These are phyloP conservation scores for Dicrurus megarhynchus DNA, from an alignment of 2,113 vertebrate genomes.

Conservation along the genomic window DNA sequence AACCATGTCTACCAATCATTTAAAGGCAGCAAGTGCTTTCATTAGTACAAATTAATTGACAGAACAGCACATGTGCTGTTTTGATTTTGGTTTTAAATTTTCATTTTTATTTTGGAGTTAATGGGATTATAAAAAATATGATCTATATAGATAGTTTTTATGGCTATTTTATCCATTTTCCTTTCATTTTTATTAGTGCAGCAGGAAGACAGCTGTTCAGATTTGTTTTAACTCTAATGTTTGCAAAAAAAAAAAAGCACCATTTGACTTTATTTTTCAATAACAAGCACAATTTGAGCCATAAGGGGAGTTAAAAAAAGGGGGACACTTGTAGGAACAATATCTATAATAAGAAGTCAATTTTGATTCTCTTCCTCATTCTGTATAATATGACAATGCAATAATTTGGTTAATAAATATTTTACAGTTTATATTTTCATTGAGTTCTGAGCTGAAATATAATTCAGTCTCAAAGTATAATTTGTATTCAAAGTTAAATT, in stretches of 20 bases:
- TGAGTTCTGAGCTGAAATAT: not conserved
- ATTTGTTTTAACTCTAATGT: not conserved
- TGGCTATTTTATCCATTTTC: not conserved
- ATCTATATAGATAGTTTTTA: not conserved
- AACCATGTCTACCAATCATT: not conserved
- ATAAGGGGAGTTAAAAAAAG: not conserved
- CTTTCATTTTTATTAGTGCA: not conserved
- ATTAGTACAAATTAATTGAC: not conserved
- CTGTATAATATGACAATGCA: not conserved
- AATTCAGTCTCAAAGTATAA: not conserved
- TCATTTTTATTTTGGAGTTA: not conserved
- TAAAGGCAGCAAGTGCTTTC: not conserved
- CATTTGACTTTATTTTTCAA: not conserved
- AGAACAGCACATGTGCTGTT: not conserved
- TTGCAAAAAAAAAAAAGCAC: not conserved
- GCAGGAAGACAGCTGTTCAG: not conserved
- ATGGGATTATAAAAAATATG: not conserved
- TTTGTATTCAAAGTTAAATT: not conserved
- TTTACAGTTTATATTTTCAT: constrained; percentile 1
- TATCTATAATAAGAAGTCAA: not conserved
- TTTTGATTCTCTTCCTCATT: not conserved
- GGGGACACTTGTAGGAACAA: not conserved
- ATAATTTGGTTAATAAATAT: not conserved
- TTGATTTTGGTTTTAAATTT: not conserved
- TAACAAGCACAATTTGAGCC: not conserved